phyloP scores from a whole-genome alignment of 2,797 vertebrate species.

The Scolopax rusticola region DNA sequence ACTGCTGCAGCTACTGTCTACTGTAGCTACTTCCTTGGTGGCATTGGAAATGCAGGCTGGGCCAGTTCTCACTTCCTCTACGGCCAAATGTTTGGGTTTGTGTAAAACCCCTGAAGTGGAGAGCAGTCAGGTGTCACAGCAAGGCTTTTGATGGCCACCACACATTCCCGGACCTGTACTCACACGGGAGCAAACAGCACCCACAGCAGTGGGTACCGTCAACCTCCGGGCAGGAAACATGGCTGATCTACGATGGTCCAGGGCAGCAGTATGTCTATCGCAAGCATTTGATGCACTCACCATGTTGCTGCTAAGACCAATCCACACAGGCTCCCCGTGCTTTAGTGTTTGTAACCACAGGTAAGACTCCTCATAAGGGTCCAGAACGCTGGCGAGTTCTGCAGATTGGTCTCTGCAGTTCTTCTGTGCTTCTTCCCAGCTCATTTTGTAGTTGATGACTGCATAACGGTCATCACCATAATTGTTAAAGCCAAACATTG shows the following conservation, averaged over 20 bases:
- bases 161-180: accelerated
- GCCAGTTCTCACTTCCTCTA: not conserved
- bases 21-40: not conserved
- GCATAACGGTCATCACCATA: slow-evolving; percentile 86
- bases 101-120: not conserved
- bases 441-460: slow-evolving; percentile 85
- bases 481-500: slow-evolving; percentile 72
- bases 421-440: slow-evolving; percentile 89
- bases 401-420: slow-evolving; percentile 87
- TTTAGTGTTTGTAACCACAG: slow-evolving; percentile 77
- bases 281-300: slow-evolving; percentile 70
- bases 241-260: not conserved
- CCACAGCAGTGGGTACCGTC: not conserved
- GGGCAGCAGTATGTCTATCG: not conserved
- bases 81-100: not conserved
- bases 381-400: slow-evolving; percentile 85
- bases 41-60: not conserved
- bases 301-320: slow-evolving; percentile 87
- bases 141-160: not conserved
- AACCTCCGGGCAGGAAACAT: not conserved
- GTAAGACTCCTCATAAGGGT: slow-evolving; percentile 80
- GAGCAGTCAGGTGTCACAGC: not conserved
- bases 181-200: not conserved
- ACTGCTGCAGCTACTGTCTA: not conserved
- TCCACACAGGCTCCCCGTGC: slow-evolving; percentile 84